These are phyloP conservation scores for Oplegnathus fasciatus DNA, from an alignment of 2,113 vertebrate species.

Conservation along the genomic window DNA sequence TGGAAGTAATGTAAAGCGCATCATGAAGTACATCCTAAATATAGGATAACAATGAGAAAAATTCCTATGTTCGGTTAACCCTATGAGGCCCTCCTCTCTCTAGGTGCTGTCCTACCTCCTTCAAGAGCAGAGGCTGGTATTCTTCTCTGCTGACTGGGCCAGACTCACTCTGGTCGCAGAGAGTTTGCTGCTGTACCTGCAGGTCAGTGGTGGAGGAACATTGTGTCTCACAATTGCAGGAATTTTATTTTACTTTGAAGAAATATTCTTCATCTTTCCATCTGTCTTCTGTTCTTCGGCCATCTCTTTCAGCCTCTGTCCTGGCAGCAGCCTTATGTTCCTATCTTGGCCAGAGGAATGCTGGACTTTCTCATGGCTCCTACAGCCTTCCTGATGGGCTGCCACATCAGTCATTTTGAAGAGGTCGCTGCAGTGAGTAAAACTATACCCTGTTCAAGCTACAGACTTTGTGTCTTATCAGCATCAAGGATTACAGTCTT, in stretches of 20 bases:
- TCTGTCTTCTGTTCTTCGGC: background rate
- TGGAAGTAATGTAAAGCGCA: background rate
- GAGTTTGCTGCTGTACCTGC: constrained; percentile 91
- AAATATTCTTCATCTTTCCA: background rate
- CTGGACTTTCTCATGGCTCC: constrained; percentile 98
- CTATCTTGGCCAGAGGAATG: constrained; percentile 92
- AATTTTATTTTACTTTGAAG: background rate
- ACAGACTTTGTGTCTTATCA: background rate
- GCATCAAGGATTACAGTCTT: background rate
- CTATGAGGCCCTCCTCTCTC: background rate
- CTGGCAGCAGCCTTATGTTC: constrained; percentile 97
- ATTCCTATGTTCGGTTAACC: background rate
- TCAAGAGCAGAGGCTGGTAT: constrained; percentile 91
- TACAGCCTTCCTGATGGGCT: constrained; percentile 97
- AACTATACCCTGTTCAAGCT: background rate
- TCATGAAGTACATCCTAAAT: background rate
- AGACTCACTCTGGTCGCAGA: constrained; percentile 91
- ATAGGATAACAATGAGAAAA: background rate
- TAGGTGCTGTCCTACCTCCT: constrained; percentile 93
- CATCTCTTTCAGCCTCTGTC: constrained; percentile 85
- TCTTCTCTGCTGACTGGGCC: constrained; percentile 94
- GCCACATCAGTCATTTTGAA: constrained; percentile 91
- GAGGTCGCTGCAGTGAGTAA: constrained; percentile 89
- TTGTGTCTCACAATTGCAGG: background rate
- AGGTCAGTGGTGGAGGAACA: constrained; percentile 54